Base-by-base conservation (phyloP, 2,888 invertebrate genomes). In the Drosophila algonquin region DNA sequence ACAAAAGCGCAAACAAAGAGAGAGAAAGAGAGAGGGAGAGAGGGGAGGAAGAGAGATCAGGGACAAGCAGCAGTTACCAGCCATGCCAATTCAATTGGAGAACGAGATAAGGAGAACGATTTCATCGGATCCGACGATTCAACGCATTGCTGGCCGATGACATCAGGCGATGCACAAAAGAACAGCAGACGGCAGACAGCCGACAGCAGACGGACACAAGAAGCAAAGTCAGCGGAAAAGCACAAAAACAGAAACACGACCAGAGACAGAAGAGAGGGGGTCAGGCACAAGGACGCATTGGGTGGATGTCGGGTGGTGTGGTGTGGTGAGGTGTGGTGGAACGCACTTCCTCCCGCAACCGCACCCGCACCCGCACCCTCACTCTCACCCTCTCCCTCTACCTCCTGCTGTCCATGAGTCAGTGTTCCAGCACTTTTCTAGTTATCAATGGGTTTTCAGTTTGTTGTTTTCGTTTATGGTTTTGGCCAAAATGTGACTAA, bases 91-190 rank as follows among this genome's bases (percentile, higher is more conserved):
- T 72, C 57, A 72, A 74, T 74, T 74, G 71, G 48, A 40, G 40
- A 40, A 40, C 53, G 54, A 27, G 72, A 72, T 72, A 72, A 72
- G 74, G 27, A 58, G 46, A 65, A 46, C 75, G 40, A 40, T 40
- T 40, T 40, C 40, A 40, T 14, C 40, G 40, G 40, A 40, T 40
- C 40, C 40, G 14, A 40, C 40, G 58, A 58, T 55, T 51, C 87
- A 79, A 71, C 55, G 75, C 82, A 87, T 81, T 79, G 58, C 58
- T 81, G 48, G 80, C 63, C 80, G 85, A 87, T 81, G 81, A 81
- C 81, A 81, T 81, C 81, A 81, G 81, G 59, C 73, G 79, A 72
- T 81, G 84, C 85, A 78, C 69, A 75, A 40, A 44, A 40, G 40
- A 40, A 40, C 6, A 14, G 35, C 35, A 35, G 14, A n/a, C 40